Percentiles rank a stretch among this genome's conserved stretches.
phyloP scores from a whole-genome alignment of 2,113 vertebrate genomes.

The Albula glossodonta region DNA sequence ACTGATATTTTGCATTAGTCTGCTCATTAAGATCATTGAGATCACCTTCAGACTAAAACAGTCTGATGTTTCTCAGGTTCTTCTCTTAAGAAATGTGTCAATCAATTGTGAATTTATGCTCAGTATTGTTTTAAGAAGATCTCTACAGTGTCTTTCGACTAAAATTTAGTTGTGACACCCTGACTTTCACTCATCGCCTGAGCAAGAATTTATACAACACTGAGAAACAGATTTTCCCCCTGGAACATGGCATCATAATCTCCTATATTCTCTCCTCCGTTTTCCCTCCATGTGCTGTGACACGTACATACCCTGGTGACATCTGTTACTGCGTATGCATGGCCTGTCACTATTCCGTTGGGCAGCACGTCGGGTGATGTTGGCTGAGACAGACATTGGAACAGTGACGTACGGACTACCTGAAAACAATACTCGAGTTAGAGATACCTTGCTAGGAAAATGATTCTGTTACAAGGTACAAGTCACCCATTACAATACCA shows the following conservation, averaged over 20 bases:
- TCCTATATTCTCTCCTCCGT: too few relatives aligned
- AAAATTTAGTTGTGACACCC: background rate
- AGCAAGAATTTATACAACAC: too few relatives aligned
- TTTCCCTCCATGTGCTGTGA: too few relatives aligned
- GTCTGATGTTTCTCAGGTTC: background rate
- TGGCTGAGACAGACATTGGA: constrained; percentile 40
- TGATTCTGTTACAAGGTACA: too few relatives aligned
- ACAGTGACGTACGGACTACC: background rate
- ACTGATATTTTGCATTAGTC: too few relatives aligned
- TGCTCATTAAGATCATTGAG: background rate
- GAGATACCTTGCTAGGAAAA: too few relatives aligned
- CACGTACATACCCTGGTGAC: constrained; percentile 68
- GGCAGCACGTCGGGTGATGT: constrained; percentile 40
- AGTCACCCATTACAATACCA: too few relatives aligned
- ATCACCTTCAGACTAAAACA: too few relatives aligned
- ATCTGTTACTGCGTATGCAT: constrained; percentile 80
- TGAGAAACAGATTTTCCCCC: too few relatives aligned
- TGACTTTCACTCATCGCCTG: too few relatives aligned
- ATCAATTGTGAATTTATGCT: background rate
- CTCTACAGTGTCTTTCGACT: background rate
- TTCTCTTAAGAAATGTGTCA: background rate
- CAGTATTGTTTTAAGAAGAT: background rate
- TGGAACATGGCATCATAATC: too few relatives aligned
- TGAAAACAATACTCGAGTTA: background rate
- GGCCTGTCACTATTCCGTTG: constrained; percentile 75